These are phyloP conservation scores for Chlorops oryzae DNA, from an alignment of 1,140 invertebrate genomes.

Conservation along the genomic window DNA sequence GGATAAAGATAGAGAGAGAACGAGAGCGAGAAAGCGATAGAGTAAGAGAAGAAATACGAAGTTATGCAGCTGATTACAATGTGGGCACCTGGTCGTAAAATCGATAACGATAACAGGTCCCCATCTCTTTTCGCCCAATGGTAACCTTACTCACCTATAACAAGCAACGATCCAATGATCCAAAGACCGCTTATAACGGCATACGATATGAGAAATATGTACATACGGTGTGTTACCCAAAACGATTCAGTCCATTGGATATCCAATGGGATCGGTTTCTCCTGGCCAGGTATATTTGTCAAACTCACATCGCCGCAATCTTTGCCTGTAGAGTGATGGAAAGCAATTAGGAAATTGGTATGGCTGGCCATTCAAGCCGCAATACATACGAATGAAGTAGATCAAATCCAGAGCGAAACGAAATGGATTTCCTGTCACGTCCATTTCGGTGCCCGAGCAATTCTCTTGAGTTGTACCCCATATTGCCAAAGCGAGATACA, in stretches of 20 bases:
- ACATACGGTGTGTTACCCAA: conserved; percentile 27
- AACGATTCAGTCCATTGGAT: conserved; percentile 27
- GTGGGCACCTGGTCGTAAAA: too few species aligned
- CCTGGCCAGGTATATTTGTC: neutral
- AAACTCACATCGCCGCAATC: conserved; percentile 18
- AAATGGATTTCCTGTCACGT: conserved; percentile 26
- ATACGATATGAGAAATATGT: conserved; percentile 36
- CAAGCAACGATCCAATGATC: conserved; percentile 30
- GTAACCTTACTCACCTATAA: conserved; percentile 38
- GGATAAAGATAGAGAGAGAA: too few species aligned
- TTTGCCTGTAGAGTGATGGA: conserved; percentile 18
- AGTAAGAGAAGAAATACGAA: too few species aligned
- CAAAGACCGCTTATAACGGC: conserved; percentile 36
- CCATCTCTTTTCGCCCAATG: too few species aligned
- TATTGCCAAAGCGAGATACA: conserved; percentile 29
- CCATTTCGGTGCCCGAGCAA: conserved; percentile 16
- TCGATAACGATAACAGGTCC: too few species aligned
- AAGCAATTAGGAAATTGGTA: neutral
- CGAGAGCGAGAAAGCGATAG: too few species aligned
- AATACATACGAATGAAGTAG: conserved; percentile 29
- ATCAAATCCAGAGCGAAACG: conserved; percentile 34
- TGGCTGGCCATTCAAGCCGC: neutral
- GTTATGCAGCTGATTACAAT: too few species aligned
- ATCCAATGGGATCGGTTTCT: neutral
- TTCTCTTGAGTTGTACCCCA: conserved; percentile 30